Conservation (phyloP, 2,888 invertebrate species). For the Tipula helvola region DNA sequence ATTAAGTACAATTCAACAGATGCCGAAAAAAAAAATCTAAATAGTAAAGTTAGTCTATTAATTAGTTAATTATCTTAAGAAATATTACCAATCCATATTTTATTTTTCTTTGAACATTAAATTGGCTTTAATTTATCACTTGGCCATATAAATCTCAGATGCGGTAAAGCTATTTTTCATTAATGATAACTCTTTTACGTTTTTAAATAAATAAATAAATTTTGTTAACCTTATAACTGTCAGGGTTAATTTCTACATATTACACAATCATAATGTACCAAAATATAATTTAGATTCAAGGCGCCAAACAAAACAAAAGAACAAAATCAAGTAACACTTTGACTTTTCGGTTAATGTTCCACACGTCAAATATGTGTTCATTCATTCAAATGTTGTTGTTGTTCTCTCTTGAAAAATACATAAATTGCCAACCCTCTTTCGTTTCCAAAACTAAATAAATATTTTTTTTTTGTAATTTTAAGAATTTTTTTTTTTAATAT, state of each 20-base stretch:
- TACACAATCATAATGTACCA: neutral
- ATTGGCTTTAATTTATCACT: neutral
- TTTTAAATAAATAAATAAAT: neutral
- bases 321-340: neutral
- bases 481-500: neutral
- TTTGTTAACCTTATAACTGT: neutral
- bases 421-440: neutral
- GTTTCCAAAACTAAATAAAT: neutral
- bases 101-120: neutral
- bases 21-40: neutral
- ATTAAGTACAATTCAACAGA: neutral
- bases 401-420: neutral
- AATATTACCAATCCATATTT: neutral
- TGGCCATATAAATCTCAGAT: neutral
- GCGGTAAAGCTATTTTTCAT: neutral
- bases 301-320: neutral
- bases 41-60: neutral
- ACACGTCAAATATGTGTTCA: neutral
- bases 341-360: neutral
- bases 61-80: slow-evolving; percentile 4
- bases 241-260: neutral
- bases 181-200: neutral
- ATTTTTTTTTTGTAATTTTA: neutral
- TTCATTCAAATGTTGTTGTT: neutral
- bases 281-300: neutral